Evolutionary conservation across 2,797 vertebrate genomes (phyloP).

Genomic region (Galago senegalensis): DNA sequence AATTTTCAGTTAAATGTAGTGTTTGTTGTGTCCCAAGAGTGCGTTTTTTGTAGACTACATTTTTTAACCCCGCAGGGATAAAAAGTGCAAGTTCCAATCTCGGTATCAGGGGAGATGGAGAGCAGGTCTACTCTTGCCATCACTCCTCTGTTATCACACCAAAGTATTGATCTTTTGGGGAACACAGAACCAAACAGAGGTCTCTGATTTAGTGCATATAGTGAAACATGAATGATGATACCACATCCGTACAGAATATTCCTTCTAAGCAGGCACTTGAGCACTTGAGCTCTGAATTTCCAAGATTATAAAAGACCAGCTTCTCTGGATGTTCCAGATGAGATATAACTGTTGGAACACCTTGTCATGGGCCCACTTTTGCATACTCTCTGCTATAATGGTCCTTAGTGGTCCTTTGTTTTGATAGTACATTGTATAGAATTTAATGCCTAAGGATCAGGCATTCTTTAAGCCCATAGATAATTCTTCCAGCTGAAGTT

Average conservation of each 20-base stretch:
- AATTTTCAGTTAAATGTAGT: not conserved
- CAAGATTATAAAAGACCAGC: not conserved
- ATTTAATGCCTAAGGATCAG: not conserved
- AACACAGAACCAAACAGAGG: not conserved
- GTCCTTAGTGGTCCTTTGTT: not conserved
- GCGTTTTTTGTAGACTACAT: not conserved
- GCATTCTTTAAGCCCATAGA: not conserved
- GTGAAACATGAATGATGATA: not conserved
- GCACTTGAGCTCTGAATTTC: not conserved
- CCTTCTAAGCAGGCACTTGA: not conserved
- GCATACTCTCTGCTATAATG: not conserved
- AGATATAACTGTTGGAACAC: not conserved
- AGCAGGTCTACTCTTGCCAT: not conserved
- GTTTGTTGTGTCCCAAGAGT: not conserved
- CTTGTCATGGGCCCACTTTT: not conserved
- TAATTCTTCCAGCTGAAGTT: not conserved
- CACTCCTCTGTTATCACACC: not conserved
- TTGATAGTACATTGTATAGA: not conserved
- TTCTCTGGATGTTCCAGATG: not conserved
- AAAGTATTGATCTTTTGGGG: not conserved
- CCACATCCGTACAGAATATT: not conserved
- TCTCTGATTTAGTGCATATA: not conserved
- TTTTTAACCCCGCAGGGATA: not conserved
- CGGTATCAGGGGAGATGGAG: not conserved
- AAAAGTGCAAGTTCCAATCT: not conserved